phyloP scores from a whole-genome alignment of 1,140 invertebrate species.

The Notospermus geniculatus region DNA sequence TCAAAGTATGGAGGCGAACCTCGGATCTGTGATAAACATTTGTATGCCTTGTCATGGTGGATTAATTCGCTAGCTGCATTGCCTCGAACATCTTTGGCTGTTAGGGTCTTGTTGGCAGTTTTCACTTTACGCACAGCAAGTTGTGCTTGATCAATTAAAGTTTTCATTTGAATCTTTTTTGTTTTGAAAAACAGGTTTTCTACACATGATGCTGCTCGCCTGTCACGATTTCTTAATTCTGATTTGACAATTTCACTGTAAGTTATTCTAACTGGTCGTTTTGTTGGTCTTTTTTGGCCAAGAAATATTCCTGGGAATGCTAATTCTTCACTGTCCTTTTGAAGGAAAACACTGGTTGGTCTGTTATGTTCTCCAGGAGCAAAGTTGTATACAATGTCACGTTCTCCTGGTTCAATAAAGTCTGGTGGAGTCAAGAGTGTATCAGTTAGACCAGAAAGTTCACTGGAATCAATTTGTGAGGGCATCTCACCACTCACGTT shows the following conservation, averaged over 20 bases:
- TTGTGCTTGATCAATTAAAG: background rate
- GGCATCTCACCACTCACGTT: too few relatives aligned
- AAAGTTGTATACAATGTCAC: conserved; percentile 23
- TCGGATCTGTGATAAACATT: background rate
- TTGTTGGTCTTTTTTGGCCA: background rate
- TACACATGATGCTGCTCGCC: conserved; percentile 19
- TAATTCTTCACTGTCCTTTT: conserved; percentile 22
- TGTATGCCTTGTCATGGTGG: background rate
- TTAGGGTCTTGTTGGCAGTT: background rate
- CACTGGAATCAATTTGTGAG: too few relatives aligned
- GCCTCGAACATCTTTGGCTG: background rate
- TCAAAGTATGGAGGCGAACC: background rate
- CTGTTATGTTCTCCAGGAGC: conserved; percentile 22
- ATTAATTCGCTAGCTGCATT: background rate
- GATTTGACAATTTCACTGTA: conserved; percentile 25
- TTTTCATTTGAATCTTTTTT: background rate
- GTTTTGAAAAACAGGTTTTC: conserved; percentile 28
- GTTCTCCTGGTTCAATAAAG: too few relatives aligned
- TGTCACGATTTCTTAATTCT: conserved; percentile 22
- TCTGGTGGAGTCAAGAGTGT: too few relatives aligned
- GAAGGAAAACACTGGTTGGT: conserved; percentile 22
- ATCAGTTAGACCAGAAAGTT: too few relatives aligned
- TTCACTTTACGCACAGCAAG: background rate
- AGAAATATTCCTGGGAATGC: conserved; percentile 26
- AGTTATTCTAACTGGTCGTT: conserved; percentile 8